These are phyloP conservation scores for Hyperoodon ampullatus DNA, from an alignment of 2,113 vertebrate genomes.

Conservation along the genomic window DNA sequence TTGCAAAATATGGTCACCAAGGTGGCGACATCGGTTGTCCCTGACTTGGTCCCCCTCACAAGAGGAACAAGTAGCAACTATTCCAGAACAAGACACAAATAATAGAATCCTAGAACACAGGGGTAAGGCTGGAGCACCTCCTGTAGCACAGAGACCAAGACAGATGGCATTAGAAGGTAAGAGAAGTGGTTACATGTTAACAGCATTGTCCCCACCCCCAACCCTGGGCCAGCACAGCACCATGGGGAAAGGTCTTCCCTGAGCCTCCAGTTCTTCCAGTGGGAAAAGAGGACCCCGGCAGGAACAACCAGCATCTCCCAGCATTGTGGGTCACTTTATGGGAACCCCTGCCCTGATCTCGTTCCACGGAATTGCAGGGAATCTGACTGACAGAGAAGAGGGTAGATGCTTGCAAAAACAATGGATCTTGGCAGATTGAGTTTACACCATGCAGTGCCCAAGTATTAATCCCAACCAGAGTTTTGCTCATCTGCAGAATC, in stretches of 20 bases:
- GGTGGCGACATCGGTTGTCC: background rate
- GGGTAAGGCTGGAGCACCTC: background rate
- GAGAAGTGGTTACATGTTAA: background rate
- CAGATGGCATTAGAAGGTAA: background rate
- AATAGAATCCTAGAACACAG: too few relatives aligned
- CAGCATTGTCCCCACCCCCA: too few relatives aligned
- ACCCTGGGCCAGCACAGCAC: background rate
- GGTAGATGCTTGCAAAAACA: background rate
- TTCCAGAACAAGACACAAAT: background rate
- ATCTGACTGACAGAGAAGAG: background rate
- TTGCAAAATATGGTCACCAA: background rate
- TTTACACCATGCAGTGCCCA: background rate
- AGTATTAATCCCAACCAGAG: background rate
- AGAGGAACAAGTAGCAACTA: background rate
- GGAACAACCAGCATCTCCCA: too few relatives aligned
- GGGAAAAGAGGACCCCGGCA: background rate
- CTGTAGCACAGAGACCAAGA: background rate
- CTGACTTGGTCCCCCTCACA: background rate
- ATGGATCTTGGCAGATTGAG: background rate
- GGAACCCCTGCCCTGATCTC: background rate
- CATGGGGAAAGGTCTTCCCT: background rate
- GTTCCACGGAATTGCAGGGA: background rate
- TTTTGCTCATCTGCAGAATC: too few relatives aligned
- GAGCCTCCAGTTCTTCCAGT: background rate
- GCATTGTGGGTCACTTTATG: background rate